Evolutionary conservation across 2,113 vertebrate species (phyloP).

Genomic region (Carassius auratus): DNA sequence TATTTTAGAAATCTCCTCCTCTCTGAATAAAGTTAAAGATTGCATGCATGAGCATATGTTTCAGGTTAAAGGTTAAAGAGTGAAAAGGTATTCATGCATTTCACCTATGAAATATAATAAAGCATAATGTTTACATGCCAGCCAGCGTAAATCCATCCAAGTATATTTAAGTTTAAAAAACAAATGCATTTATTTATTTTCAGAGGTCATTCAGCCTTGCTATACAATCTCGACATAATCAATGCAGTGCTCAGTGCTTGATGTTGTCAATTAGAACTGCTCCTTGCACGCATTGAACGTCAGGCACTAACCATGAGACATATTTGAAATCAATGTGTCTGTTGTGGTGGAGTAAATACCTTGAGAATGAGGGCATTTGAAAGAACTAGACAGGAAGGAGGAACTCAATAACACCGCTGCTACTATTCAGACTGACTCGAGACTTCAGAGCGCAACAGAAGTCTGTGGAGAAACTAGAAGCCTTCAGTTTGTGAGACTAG

Average conservation of each 20-base stretch:
- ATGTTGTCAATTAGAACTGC: conserved; percentile 17
- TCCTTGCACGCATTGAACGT: conserved; percentile 44
- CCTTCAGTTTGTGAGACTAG: background rate
- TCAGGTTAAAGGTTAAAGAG: too few relatives aligned
- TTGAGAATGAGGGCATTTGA: conserved; percentile 45
- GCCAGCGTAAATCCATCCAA: background rate
- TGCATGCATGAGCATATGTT: background rate
- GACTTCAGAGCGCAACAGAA: conserved; percentile 44
- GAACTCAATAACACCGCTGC: conserved; percentile 44
- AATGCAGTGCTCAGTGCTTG: conserved; percentile 41
- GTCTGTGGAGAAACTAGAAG: conserved; percentile 44
- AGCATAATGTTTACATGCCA: background rate
- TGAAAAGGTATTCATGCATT: background rate
- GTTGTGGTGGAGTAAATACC: conserved; percentile 48
- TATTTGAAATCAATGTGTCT: conserved; percentile 56
- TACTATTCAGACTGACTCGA: conserved; percentile 21
- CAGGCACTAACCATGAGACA: conserved; percentile 45
- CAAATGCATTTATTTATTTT: background rate
- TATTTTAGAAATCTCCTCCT: background rate
- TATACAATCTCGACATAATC: conserved; percentile 25
- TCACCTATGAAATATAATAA: background rate
- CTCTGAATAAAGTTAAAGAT: background rate
- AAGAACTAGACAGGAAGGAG: conserved; percentile 32
- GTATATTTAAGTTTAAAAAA: background rate
- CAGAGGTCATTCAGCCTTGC: conserved; percentile 6